Base-by-base conservation (phyloP, 1,140 invertebrate genomes). In the Drosophila murphyi region DNA sequence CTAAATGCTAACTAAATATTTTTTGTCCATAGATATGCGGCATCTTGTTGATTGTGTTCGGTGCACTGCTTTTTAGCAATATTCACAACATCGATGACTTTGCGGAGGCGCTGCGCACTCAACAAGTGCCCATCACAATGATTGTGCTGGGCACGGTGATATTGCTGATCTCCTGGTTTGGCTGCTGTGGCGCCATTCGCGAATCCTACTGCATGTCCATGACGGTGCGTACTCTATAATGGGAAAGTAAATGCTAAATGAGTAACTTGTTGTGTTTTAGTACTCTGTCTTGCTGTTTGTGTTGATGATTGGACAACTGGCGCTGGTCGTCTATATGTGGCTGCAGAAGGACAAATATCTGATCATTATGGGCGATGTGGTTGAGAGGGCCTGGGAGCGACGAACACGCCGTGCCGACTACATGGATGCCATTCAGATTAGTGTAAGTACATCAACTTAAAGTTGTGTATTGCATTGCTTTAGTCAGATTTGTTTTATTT, bases 161-260 rank as follows among this genome's bases (percentile, higher is more conserved):
- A 68, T 96, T 97, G 87, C 70, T 96, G 32, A 95, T 97, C 64
- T 95, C 96, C 5, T 97, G 97, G 94, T 96, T 97, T 87, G 97
- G 97, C 78, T 97, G 97, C 92, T 97, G 96, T 86, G 97, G 97
- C 39, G 96, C 97, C 6, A 95, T 97, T 59, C 94, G 96, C 57
- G 96, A 97, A 91, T 97, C 95, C 82, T 95, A 96, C 80, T 97
- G 96, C 93, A 97, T 97, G 96, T 94, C 96, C 28, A 94, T 96
- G 86, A 96, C 96, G 80, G 96, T 97, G 92, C 94, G 93, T 92
- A 59, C 12, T 10, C 20, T 0, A 39, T n/a, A 43, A n/a, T 43
- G 3, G 3, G 0, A n/a, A 43, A n/a, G 4, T 43, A 10, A 41
- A 41, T 10, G 1, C 3, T n/a, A n/a, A n/a, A 48, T 12, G n/a